phyloP scores from a whole-genome alignment of 1,140 invertebrate genomes.

The Aphelinus certus region DNA sequence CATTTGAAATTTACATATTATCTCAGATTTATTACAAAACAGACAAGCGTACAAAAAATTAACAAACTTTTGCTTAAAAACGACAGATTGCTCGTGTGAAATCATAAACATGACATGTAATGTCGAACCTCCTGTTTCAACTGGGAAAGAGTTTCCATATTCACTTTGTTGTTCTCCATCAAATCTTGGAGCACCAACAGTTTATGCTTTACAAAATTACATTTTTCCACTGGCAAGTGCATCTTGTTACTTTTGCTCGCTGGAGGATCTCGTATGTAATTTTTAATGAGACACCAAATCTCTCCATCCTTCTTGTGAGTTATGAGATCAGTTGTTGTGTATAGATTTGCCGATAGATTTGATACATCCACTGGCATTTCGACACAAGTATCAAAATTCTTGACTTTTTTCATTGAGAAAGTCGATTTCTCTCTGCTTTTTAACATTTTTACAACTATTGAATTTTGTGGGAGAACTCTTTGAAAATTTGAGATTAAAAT shows the following conservation, averaged over 20 bases:
- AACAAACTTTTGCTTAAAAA: too few species aligned
- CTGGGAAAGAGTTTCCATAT: slow-evolving; percentile 48
- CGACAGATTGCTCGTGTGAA: too few species aligned
- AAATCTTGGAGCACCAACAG: slow-evolving; percentile 43
- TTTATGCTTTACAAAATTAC: slow-evolving; percentile 53
- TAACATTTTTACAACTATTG: slow-evolving; percentile 46
- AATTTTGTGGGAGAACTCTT: slow-evolving; percentile 46
- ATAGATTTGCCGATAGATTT: slow-evolving; percentile 20
- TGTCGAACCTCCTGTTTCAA: slow-evolving; percentile 52
- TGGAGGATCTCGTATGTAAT: slow-evolving; percentile 49
- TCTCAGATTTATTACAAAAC: too few species aligned
- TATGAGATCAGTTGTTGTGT: slow-evolving; percentile 51
- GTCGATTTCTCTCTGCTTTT: slow-evolving; percentile 35
- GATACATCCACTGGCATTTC: slow-evolving; percentile 48
- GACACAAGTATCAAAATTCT: slow-evolving; percentile 43
- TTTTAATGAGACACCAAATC: slow-evolving; percentile 56
- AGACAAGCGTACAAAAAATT: too few species aligned
- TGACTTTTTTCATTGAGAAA: slow-evolving; percentile 52
- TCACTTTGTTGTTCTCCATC: slow-evolving; percentile 44
- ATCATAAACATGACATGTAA: neutral
- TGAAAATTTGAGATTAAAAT: slow-evolving; percentile 50
- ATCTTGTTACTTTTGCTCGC: slow-evolving; percentile 39
- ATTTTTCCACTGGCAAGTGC: slow-evolving; percentile 32
- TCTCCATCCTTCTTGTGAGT: slow-evolving; percentile 44
- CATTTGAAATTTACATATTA: too few species aligned